Conservation (phyloP, 1,140 invertebrate species). For the Tigriopus japonicus region DNA sequence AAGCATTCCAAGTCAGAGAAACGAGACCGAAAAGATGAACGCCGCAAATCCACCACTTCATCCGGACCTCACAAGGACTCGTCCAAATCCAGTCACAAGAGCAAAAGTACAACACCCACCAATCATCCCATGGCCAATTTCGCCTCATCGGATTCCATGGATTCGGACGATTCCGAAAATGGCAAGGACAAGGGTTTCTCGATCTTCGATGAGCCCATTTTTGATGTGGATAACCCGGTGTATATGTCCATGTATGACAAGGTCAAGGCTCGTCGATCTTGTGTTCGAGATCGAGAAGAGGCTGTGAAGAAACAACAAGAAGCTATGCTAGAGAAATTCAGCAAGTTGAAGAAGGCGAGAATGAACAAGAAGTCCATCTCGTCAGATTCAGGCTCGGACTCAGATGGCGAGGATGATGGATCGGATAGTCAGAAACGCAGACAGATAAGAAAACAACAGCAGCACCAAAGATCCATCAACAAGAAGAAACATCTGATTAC, state of each 20-base stretch:
- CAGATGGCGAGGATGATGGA: not conserved
- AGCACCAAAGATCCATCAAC: not conserved
- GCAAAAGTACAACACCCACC: too few relatives aligned
- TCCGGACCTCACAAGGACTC: too few relatives aligned
- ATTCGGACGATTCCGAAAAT: not conserved
- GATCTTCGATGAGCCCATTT: slow-evolving; percentile 11
- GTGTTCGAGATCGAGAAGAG: slow-evolving; percentile 7
- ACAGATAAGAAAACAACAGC: not conserved
- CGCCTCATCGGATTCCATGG: too few relatives aligned
- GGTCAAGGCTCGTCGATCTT: slow-evolving; percentile 7
- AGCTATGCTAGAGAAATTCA: slow-evolving; percentile 7
- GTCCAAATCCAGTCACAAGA: too few relatives aligned
- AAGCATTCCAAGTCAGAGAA: too few relatives aligned
- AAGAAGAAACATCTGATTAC: not conserved
- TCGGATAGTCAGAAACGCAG: not conserved
- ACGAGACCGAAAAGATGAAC: too few relatives aligned
- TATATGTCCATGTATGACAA: slow-evolving; percentile 14
- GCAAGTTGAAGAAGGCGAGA: slow-evolving; percentile 1
- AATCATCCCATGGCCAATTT: too few relatives aligned
- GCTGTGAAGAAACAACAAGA: slow-evolving; percentile 7
- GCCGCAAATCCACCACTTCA: too few relatives aligned
- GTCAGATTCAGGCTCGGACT: not conserved
- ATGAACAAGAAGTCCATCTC: not conserved
- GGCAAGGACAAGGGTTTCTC: not conserved
- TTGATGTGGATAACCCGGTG: slow-evolving; percentile 8